phyloP scores from a whole-genome alignment of 2,113 vertebrate genomes.

The Syrmaticus mikado region DNA sequence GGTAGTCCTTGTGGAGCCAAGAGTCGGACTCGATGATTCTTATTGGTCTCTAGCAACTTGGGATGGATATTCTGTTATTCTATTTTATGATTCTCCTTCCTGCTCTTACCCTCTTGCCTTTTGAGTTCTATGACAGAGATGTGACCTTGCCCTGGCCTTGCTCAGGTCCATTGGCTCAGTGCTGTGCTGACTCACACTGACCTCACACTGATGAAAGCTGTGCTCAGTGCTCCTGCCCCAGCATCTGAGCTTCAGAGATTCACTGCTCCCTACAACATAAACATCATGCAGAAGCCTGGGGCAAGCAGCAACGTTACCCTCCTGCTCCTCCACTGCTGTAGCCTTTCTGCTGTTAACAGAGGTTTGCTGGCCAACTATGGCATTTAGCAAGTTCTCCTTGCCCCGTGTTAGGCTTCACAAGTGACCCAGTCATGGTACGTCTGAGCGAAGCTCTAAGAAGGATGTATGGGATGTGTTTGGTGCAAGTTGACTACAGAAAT shows the following conservation, averaged over 20 bases:
- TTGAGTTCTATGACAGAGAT: neutral
- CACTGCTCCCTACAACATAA: neutral
- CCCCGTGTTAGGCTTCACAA: neutral
- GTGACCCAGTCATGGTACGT: fast-evolving
- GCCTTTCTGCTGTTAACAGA: neutral
- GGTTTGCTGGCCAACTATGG: neutral
- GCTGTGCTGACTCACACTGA: fast-evolving
- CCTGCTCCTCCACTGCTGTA: neutral
- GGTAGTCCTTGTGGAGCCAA: too few species aligned
- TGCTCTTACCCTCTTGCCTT: neutral
- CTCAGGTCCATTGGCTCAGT: neutral
- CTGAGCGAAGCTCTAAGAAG: neutral
- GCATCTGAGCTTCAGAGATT: neutral
- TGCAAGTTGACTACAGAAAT: neutral
- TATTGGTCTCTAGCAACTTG: too few species aligned
- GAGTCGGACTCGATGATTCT: too few species aligned
- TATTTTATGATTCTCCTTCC: neutral
- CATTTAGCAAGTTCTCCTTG: neutral
- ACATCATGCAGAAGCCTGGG: fast-evolving
- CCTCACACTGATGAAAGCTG: neutral
- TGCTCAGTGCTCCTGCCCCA: fast-evolving
- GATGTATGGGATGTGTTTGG: fast-evolving
- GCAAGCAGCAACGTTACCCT: neutral
- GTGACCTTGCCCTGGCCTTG: neutral
- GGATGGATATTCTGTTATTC: too few species aligned